Base-by-base conservation (phyloP, 1,140 invertebrate genomes). In the Bombus vancouverensis region DNA sequence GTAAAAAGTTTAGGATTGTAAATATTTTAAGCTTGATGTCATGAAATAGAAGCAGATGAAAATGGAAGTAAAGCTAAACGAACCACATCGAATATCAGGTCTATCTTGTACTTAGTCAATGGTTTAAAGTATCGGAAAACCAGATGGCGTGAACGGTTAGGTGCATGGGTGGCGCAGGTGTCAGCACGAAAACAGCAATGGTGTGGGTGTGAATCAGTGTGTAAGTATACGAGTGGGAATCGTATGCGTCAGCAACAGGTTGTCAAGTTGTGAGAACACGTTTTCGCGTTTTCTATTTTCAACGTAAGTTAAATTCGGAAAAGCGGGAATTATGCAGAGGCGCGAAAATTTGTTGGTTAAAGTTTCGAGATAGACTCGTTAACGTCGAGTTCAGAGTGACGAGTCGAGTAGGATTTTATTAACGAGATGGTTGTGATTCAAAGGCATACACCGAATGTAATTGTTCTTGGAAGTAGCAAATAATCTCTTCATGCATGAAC, bases 201-300 rank as follows among this genome's bases (percentile, higher is more conserved):
- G 18, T 34, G 13, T 34, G 0, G 10, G n/a, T 44, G 65, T 53
- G 81, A 87, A 32, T 42, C 42, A 37, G 74, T 81, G 77, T 87
- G 34, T 22, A 32, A 13, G 53, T 39, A 65, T 37, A 34, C 34
- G 72, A 42, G 79, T 81, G 39, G 59, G 78, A 81, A 79, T 74
- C 37, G 4, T 74, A 81, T 85, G 84, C 84, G 78, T 85, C 84
- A 81, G 79, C 84, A 89, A 88, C 88, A 89, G 83, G 87, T 89
- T 88, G 87, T 77, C 39, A 44, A 42, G 47, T 80, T 28, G 74
- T 42, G 82, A 44, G 78, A 65, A 85, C 66, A 34, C 53, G 47
- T 85, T 85, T 77, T 71, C 77, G 34, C 42, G 37, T 72, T 81
- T 85, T 70, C 44, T 73, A n/a, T 78, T 68, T 84, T 73, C 62